Conservation (phyloP, 2,888 invertebrate genomes). For the Phengaris arion region DNA sequence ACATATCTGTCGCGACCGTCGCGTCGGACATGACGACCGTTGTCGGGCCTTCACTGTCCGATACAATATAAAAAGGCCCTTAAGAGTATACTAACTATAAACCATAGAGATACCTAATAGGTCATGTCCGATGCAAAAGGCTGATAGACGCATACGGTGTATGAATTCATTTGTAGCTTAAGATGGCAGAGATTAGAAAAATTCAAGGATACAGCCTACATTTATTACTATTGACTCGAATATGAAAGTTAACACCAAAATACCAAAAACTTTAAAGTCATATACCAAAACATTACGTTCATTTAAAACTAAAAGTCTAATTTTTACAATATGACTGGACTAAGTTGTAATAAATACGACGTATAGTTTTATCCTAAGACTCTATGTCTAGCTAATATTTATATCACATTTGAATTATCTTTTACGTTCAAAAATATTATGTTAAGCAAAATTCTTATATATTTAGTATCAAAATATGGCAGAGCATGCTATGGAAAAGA, state of each 20-base stretch:
- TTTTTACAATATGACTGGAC: conserved; percentile 26
- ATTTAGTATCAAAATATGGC: neutral
- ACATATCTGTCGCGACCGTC: neutral
- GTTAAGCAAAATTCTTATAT: conserved; percentile 59
- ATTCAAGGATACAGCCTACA: neutral
- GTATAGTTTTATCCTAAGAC: conserved; percentile 24
- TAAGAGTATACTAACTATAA: neutral
- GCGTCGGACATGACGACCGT: conserved; percentile 8
- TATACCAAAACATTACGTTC: conserved; percentile 9
- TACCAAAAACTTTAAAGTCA: conserved; percentile 22
- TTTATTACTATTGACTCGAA: neutral
- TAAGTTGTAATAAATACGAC: conserved; percentile 26
- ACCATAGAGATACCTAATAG: neutral
- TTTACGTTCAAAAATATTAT: conserved; percentile 63
- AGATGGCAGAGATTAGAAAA: neutral
- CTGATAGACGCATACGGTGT: neutral
- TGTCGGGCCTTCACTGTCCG: neutral
- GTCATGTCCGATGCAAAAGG: neutral
- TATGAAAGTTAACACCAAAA: neutral
- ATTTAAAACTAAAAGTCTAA: conserved; percentile 14
- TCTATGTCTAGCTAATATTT: conserved; percentile 46
- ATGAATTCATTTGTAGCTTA: neutral
- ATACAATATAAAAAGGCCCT: neutral
- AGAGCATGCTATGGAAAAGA: neutral
- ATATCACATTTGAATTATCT: conserved; percentile 77